phyloP scores from a whole-genome alignment of 2,888 invertebrate genomes.

The Ophioninae sp. region DNA sequence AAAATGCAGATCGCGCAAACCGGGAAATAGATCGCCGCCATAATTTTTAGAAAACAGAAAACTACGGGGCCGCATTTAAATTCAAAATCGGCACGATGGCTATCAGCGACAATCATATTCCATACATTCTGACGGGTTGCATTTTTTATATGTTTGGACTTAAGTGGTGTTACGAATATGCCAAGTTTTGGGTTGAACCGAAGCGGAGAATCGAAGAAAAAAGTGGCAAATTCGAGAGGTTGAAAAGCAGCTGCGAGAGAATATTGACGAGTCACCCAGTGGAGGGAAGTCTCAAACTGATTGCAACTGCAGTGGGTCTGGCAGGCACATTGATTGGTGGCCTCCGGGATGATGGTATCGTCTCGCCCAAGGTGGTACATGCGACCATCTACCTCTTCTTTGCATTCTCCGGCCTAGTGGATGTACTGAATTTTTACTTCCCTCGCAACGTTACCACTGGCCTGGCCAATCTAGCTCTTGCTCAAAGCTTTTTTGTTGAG shows the following conservation, averaged over 20 bases:
- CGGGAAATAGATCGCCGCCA: neutral
- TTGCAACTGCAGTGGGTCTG: slow-evolving; percentile 75
- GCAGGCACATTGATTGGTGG: slow-evolving; percentile 73
- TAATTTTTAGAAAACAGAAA: neutral
- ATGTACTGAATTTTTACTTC: slow-evolving; percentile 79
- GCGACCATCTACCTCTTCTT: slow-evolving; percentile 80
- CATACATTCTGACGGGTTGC: slow-evolving; percentile 73
- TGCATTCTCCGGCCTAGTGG: slow-evolving; percentile 79
- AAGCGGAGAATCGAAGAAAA: slow-evolving; percentile 59
- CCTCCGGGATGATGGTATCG: slow-evolving; percentile 67
- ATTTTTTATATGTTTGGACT: slow-evolving; percentile 76
- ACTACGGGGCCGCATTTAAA: neutral
- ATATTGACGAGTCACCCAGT: slow-evolving; percentile 72
- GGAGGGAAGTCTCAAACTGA: slow-evolving; percentile 75
- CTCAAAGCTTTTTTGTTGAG: slow-evolving; percentile 79
- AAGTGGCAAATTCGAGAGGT: slow-evolving; percentile 62
- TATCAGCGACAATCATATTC: slow-evolving; percentile 61
- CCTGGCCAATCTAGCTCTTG: slow-evolving; percentile 77
- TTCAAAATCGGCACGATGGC: slow-evolving; percentile 6
- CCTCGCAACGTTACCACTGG: slow-evolving; percentile 77
- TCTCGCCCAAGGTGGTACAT: slow-evolving; percentile 75
- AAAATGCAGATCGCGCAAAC: neutral
- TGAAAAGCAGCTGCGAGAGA: slow-evolving; percentile 68
- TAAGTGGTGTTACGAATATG: slow-evolving; percentile 78
- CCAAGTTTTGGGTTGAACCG: slow-evolving; percentile 72